These are phyloP conservation scores for Lepidothrix coronata DNA, from an alignment of 2,113 vertebrate species.

Conservation along the genomic window DNA sequence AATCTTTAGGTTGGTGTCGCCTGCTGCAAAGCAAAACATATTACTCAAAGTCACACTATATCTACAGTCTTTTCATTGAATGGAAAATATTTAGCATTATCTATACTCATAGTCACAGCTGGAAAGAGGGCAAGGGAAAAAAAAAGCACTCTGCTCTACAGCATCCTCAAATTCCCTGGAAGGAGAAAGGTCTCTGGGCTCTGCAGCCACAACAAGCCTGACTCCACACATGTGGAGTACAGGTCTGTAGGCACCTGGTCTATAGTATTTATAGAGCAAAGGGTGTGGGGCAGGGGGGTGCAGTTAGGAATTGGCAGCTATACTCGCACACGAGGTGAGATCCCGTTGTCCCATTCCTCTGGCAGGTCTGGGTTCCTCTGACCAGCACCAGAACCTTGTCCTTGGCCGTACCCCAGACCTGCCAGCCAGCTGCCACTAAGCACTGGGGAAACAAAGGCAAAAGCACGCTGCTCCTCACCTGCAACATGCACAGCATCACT, in stretches of 20 bases:
- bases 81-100: background rate
- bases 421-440: background rate
- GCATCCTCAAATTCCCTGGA: background rate
- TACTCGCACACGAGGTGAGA: background rate
- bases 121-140: background rate
- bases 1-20: background rate
- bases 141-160: background rate
- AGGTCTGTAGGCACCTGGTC: background rate
- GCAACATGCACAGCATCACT: background rate
- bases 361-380: background rate
- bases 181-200: background rate
- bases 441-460: no score
- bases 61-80: background rate
- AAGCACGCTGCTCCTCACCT: accelerated
- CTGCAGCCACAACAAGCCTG: background rate
- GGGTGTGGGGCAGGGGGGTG: background rate
- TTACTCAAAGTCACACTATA: background rate
- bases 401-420: background rate
- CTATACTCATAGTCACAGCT: background rate
- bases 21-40: background rate
- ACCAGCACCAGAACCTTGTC: background rate
- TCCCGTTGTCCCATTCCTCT: background rate
- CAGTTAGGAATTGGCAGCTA: background rate
- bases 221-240: background rate
- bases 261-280: background rate